A percentile compares a stretch with the other conserved stretches of the same genome.
These are phyloP conservation scores for Spisula subtruncata DNA, from an alignment of 2,888 invertebrate genomes.

Conservation along the genomic window DNA sequence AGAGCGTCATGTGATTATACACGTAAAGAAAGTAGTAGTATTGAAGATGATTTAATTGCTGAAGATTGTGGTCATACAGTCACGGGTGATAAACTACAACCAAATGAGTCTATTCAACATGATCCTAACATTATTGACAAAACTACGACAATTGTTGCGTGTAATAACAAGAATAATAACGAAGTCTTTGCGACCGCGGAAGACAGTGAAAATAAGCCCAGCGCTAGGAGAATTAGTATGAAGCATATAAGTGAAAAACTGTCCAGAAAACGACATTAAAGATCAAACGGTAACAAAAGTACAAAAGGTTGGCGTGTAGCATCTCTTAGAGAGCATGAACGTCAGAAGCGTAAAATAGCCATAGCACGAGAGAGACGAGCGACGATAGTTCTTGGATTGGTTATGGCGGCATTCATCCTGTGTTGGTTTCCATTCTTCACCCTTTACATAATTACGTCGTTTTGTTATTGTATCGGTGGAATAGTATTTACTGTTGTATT, in stretches of 20 bases:
- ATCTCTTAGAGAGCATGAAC: conserved; percentile 93
- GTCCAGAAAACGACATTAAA: conserved; percentile 35
- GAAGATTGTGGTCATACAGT: neutral
- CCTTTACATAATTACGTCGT: conserved; percentile 88
- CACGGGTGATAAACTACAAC: neutral
- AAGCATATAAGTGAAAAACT: conserved; percentile 37
- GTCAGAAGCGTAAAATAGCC: conserved; percentile 96
- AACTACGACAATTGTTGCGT: neutral
- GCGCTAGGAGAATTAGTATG: conserved; percentile 12
- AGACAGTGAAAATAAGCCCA: neutral
- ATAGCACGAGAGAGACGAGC: conserved; percentile 98
- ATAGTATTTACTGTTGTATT: conserved; percentile 94
- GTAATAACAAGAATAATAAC: conserved; percentile 25
- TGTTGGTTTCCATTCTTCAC: conserved; percentile 99
- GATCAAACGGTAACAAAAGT: conserved; percentile 52
- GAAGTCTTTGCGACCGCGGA: neutral
- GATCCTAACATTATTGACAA: neutral
- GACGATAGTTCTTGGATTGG: conserved; percentile 97
- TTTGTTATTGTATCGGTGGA: conserved; percentile 85
- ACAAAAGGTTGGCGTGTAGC: conserved; percentile 71
- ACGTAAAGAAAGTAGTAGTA: neutral
- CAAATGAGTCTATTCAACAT: neutral
- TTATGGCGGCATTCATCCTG: conserved; percentile 99
- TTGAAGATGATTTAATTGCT: neutral
- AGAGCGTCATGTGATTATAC: neutral